Evolutionary conservation across 1,140 invertebrate genomes (phyloP), one percentile per base, ranked within the genome.

Genomic region (Triops cancriformis): DNA sequence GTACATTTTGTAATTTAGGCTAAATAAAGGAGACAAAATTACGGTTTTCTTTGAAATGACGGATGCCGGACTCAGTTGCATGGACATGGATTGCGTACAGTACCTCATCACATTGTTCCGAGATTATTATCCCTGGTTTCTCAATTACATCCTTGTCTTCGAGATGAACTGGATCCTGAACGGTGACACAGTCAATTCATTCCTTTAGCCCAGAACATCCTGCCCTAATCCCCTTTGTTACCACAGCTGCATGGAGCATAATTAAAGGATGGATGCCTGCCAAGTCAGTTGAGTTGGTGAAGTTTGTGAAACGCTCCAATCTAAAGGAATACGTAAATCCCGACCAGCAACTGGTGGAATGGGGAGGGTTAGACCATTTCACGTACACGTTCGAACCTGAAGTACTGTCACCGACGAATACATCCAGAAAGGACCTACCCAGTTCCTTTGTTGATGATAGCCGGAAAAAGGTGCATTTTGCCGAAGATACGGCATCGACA

Each of bases 121-220:
- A 84, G 86, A 87, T 42, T 96, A 97, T 83, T 98, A 97, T 86
- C 96, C 96, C 11, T 92, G 90, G 85, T 91, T 93, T 83, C 84
- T 95, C 78, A 97, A 95, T 83, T 95, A 95, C 82, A 94, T 98
- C 79, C 86, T 98, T 64, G 92, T 98, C 76, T 95, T 89, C 85
- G 94, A 98, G 84, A 94, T 98, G 92, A 93, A 95, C 5, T 98
- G 96, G 95, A 89, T 97, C 10, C 86, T 98, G 76, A 96, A 92
- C 84, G 91, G 92, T 93, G 37, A 26, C 26, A 18, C 23, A 14
- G 26, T 26, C 31, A 74, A 79, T 42, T 37, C 72, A 76, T 51
- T 31, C 11, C 14, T 75, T 31, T 78, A n/a, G 12, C 23, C 6
- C 27, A 23, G 43, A 26, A 26, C 45, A 73, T 45, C 41, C 43